phyloP scores from a whole-genome alignment of 2,888 invertebrate species.

The Phania funesta region DNA sequence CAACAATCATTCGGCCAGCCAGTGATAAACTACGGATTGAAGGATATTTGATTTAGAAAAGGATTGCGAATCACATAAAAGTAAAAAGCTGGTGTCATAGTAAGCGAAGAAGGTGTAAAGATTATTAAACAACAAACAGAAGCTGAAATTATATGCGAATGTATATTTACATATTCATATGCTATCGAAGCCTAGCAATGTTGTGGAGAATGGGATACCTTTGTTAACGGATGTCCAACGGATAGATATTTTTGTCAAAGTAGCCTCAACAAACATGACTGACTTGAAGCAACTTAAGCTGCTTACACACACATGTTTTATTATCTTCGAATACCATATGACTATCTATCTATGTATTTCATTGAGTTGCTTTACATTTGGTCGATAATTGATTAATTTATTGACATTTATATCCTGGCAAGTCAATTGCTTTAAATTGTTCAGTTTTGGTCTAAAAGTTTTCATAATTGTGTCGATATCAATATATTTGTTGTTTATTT shows the following conservation, averaged over 20 bases:
- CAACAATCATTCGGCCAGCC: not conserved
- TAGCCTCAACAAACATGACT: conserved; percentile 7
- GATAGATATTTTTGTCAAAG: not conserved
- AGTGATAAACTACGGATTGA: not conserved
- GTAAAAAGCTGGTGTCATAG: conserved; percentile 17
- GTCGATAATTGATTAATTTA: conserved; percentile 63
- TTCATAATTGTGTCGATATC: not conserved
- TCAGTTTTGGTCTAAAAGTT: conserved; percentile 50
- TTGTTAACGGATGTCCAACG: not conserved
- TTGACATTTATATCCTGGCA: conserved; percentile 54
- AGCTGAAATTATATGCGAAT: not conserved
- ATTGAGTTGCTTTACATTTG: conserved; percentile 1
- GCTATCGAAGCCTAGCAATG: not conserved
- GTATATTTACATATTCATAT: not conserved
- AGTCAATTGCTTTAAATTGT: conserved; percentile 56
- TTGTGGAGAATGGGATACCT: not conserved
- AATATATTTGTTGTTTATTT: conserved; percentile 7
- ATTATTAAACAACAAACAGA: conserved; percentile 17
- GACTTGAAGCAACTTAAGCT: conserved; percentile 28
- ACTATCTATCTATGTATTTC: not conserved
- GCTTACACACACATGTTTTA: conserved; percentile 35
- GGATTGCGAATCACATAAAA: not conserved
- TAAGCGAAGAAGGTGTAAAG: not conserved
- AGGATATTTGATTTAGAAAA: conserved; percentile 10
- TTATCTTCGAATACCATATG: not conserved